These are phyloP conservation scores for Piaya cayana DNA, from an alignment of 2,113 vertebrate species.

Conservation along the genomic window DNA sequence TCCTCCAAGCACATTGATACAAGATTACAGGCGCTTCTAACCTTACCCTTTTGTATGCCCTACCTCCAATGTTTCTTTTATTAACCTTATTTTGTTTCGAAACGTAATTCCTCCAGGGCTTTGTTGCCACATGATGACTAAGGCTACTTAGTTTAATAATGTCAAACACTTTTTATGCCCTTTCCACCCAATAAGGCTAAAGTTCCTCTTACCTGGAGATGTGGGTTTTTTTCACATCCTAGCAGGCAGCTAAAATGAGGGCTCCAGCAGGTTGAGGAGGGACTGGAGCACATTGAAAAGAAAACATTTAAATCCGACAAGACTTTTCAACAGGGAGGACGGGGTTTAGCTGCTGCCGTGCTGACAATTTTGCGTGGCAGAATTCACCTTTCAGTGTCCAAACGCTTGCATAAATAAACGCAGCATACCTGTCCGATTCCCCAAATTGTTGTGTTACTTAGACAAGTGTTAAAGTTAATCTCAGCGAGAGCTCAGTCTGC, in stretches of 20 bases:
- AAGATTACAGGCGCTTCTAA: not conserved
- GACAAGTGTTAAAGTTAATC: not conserved
- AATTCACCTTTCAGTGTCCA: conserved; percentile 1
- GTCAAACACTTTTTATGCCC: not conserved
- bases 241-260: not conserved
- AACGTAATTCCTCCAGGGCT: not conserved
- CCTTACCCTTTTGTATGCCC: not conserved
- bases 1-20: not conserved
- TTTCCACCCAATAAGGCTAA: not conserved
- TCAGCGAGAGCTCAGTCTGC: not conserved
- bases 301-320: not conserved
- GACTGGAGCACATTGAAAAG: not conserved
- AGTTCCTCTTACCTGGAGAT: not conserved
- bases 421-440: not conserved
- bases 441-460: not conserved
- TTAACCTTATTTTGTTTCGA: conserved; percentile 14
- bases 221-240: not conserved
- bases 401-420: not conserved
- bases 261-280: not conserved
- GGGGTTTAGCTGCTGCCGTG: not conserved
- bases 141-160: not conserved
- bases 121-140: not conserved
- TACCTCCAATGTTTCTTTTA: not conserved
- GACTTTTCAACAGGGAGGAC: not conserved
- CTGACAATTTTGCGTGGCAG: not conserved